A percentile compares a stretch with the other conserved stretches of the same genome.
Evolutionary conservation across 2,888 invertebrate genomes (phyloP).

Genomic region (Drosophila mulleri): DNA sequence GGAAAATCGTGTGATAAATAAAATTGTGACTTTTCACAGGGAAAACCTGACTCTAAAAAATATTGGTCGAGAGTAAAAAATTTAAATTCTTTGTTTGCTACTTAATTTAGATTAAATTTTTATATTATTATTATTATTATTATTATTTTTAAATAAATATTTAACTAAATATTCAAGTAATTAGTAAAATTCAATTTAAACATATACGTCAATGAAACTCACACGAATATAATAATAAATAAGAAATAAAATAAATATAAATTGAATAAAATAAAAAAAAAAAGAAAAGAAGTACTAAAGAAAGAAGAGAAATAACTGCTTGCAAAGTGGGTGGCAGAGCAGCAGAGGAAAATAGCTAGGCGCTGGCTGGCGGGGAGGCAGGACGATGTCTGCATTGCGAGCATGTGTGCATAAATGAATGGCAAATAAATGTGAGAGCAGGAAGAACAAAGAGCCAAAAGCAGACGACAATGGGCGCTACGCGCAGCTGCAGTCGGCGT

Average conservation of each 20-base stretch:
- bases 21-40: constrained; percentile 19
- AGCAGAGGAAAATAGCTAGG: background rate
- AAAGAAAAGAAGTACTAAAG: constrained; percentile 53
- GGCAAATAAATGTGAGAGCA: constrained; percentile 72
- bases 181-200: constrained; percentile 7
- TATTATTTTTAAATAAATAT: background rate
- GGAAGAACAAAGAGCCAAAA: constrained; percentile 45
- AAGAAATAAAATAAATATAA: constrained; percentile 11
- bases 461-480: constrained; percentile 41
- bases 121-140: too few relatives aligned
- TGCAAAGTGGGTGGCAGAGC: constrained; percentile 54
- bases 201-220: background rate
- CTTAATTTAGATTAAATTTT: too few relatives aligned
- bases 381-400: constrained; percentile 33
- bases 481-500: constrained; percentile 65
- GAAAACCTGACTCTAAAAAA: constrained; percentile 9
- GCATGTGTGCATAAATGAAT: constrained; percentile 79
- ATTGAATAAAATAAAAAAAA: constrained; percentile 53
- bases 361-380: background rate
- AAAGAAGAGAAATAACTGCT: constrained; percentile 14
- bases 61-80: constrained; percentile 39
- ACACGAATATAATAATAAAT: constrained; percentile 9
- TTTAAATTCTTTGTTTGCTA: constrained; percentile 1
- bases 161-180: background rate
- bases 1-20: constrained; percentile 46